Conservation (phyloP, 2,797 vertebrate species). For the Danio tinwini region DNA sequence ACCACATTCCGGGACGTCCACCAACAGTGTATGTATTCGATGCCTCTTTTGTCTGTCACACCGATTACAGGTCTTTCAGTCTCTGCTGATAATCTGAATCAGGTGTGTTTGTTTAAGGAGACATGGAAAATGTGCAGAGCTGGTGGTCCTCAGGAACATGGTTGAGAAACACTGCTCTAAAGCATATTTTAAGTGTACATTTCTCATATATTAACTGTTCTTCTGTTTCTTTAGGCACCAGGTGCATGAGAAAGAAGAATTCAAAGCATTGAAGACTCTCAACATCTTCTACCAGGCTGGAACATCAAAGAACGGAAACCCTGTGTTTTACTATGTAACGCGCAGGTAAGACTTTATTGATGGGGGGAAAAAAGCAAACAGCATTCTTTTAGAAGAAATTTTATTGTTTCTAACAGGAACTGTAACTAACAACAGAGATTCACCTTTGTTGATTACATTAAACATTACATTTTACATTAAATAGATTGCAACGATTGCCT, state of each 20-base stretch:
- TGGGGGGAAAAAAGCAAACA: background rate
- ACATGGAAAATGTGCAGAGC: too few species aligned
- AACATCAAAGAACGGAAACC: conserved; percentile 95
- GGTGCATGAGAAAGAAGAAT: conserved; percentile 98
- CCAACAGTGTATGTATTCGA: too few species aligned
- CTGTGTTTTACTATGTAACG: conserved; percentile 98
- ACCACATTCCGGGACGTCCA: too few species aligned
- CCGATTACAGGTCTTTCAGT: too few species aligned
- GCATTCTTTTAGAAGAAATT: background rate
- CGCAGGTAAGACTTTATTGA: conserved; percentile 82
- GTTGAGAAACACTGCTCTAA: too few species aligned
- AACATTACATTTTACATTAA: background rate
- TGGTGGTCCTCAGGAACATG: too few species aligned
- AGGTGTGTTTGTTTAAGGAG: too few species aligned
- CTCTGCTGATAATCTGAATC: too few species aligned
- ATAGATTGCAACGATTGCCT: too few species aligned
- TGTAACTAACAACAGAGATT: background rate
- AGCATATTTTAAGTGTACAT: too few species aligned
- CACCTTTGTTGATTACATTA: background rate
- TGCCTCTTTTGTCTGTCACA: too few species aligned
- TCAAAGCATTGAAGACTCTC: conserved; percentile 97
- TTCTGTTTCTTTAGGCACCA: conserved; percentile 83
- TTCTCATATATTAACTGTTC: too few species aligned
- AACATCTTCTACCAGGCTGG: conserved; percentile 99
- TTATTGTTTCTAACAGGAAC: background rate